These are phyloP conservation scores for Menidia menidia DNA, from an alignment of 2,797 vertebrate species.

Conservation along the genomic window DNA sequence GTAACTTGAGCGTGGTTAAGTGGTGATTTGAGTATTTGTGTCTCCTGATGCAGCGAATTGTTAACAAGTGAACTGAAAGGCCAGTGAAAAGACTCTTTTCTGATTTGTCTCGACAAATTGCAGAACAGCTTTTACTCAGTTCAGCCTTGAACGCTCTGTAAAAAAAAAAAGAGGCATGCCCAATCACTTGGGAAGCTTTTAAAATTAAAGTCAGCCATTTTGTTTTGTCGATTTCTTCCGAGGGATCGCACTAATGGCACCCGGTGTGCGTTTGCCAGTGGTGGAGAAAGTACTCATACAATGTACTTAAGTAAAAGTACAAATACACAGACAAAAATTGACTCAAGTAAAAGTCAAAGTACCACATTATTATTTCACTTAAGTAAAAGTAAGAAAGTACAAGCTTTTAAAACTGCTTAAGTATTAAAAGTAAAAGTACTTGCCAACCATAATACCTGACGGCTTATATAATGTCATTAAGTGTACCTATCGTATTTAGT, in stretches of 20 bases:
- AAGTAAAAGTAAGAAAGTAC: too few species aligned
- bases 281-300: too few species aligned
- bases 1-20: neutral
- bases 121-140: neutral
- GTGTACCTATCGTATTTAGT: too few species aligned
- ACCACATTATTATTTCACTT: too few species aligned
- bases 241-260: neutral
- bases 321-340: too few species aligned
- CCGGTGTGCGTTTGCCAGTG: neutral
- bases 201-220: neutral
- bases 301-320: too few species aligned
- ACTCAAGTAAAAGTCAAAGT: too few species aligned
- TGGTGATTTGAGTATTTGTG: neutral
- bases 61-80: neutral
- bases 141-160: conserved; percentile 6
- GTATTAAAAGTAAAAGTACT: too few species aligned
- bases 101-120: conserved; percentile 3
- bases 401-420: too few species aligned
- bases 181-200: neutral
- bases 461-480: too few species aligned
- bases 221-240: neutral
- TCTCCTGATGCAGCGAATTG: neutral
- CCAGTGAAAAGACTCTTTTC: neutral
- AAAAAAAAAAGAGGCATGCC: neutral
- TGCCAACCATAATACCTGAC: too few species aligned